Percentiles rank a stretch among this genome's conserved stretches.
Evolutionary conservation across 2,797 vertebrate genomes (phyloP).

Genomic region (Tapirus indicus): DNA sequence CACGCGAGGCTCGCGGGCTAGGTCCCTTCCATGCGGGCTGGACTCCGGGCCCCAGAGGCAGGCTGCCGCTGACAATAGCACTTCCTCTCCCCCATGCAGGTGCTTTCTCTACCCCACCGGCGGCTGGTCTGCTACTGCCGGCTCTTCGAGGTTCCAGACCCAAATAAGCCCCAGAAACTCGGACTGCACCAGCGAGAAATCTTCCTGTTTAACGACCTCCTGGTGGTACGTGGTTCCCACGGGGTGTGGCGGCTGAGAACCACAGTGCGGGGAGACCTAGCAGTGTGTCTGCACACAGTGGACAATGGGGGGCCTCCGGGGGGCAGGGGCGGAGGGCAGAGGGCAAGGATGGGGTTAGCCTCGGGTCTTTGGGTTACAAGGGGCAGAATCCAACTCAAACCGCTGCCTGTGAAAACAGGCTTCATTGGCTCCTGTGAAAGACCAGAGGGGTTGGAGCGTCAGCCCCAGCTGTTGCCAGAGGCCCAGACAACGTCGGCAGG

Average conservation of each 20-base stretch:
- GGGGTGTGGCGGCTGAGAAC: accelerated
- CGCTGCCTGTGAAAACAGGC: not conserved
- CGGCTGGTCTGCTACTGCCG: conserved; percentile 98
- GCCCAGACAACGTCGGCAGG: not conserved
- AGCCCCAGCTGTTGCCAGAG: not conserved
- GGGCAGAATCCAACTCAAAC: not conserved
- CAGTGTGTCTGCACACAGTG: too few species aligned
- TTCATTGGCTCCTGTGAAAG: not conserved
- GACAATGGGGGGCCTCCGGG: too few species aligned
- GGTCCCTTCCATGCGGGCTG: not conserved
- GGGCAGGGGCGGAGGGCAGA: too few species aligned
- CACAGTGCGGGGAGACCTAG: too few species aligned
- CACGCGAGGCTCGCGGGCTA: accelerated
- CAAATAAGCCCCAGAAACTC: conserved; percentile 98
- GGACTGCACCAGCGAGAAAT: conserved; percentile 98
- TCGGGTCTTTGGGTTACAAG: not conserved
- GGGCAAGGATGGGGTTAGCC: not conserved
- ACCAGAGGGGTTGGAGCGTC: not conserved
- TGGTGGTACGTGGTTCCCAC: conserved; percentile 92
- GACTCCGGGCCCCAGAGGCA: not conserved
- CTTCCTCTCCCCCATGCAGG: conserved; percentile 86
- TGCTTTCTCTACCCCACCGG: conserved; percentile 96
- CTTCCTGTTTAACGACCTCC: conserved; percentile 98
- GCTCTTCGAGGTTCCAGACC: conserved; percentile 98
- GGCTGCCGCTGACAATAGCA: not conserved